phyloP scores from a whole-genome alignment of 2,888 invertebrate species.

The Nymphalis c-album region DNA sequence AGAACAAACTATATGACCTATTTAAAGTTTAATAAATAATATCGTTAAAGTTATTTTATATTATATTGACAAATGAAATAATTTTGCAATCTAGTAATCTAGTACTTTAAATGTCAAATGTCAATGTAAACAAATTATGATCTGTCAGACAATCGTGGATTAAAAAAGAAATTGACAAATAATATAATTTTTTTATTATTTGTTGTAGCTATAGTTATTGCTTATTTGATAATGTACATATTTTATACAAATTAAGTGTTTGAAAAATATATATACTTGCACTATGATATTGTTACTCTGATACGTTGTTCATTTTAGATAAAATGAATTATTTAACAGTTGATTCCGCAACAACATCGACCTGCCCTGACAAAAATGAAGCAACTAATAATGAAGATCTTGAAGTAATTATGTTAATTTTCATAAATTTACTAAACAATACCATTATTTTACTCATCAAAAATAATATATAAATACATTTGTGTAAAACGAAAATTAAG shows the following conservation, averaged over 20 bases:
- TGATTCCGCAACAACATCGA: slow-evolving; percentile 53
- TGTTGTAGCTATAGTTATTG: background rate
- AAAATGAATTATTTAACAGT: slow-evolving; percentile 64
- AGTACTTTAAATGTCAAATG: background rate
- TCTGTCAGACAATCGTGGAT: background rate
- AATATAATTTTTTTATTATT: background rate
- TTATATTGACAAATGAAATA: background rate
- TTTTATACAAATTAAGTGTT: background rate
- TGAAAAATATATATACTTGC: background rate
- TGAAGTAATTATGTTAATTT: slow-evolving; percentile 53
- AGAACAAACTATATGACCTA: too few relatives aligned
- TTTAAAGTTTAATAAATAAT: too few relatives aligned
- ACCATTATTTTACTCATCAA: too few relatives aligned
- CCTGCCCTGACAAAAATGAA: slow-evolving; percentile 51
- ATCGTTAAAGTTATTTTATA: background rate
- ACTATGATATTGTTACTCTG: slow-evolving; percentile 3
- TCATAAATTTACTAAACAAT: background rate
- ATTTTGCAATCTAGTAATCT: background rate
- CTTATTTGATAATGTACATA: background rate
- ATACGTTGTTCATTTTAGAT: background rate
- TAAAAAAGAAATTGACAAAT: background rate
- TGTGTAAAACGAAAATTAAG: too few relatives aligned
- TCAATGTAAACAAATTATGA: slow-evolving; percentile 17
- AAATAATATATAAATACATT: too few relatives aligned
- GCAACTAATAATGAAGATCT: slow-evolving; percentile 61